These are phyloP conservation scores for Nomada hirtipes DNA, from an alignment of 2,888 invertebrate genomes.

Conservation along the genomic window DNA sequence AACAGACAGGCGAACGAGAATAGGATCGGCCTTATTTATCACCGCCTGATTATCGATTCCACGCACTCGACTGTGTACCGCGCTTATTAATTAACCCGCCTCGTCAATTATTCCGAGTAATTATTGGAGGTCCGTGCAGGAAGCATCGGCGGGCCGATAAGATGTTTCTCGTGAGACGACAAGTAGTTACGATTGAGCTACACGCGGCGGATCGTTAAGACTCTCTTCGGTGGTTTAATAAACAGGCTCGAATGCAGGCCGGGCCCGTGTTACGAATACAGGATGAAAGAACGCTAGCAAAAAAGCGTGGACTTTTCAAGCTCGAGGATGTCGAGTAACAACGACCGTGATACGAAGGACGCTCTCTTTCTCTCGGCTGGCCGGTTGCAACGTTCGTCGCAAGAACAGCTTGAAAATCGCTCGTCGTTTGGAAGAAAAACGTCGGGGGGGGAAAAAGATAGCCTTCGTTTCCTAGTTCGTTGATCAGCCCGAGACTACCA, in stretches of 20 bases:
- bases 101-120: constrained; percentile 53
- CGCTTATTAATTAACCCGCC: constrained; percentile 50
- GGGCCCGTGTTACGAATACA: constrained; percentile 24
- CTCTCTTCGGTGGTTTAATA: constrained; percentile 16
- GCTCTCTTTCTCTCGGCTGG: constrained; percentile 25
- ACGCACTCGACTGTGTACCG: constrained; percentile 30
- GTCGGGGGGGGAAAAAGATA: constrained; percentile 54
- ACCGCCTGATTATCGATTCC: constrained; percentile 2
- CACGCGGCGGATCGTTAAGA: constrained; percentile 26
- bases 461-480: constrained; percentile 71
- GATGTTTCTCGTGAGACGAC: constrained; percentile 54
- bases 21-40: constrained; percentile 33
- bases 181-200: constrained; percentile 48
- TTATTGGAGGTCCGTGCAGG: constrained; percentile 41
- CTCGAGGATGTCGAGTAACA: constrained; percentile 46
- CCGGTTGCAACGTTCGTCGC: constrained; percentile 15
- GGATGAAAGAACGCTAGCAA: constrained; percentile 34
- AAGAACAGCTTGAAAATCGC: constrained; percentile 62
- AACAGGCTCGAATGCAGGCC: constrained; percentile 21
- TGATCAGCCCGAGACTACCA: constrained; percentile 49
- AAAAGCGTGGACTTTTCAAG: constrained; percentile 31
- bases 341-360: constrained; percentile 66
- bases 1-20: neutral
- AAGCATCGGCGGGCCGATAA: constrained; percentile 43
- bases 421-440: constrained; percentile 32